Evolutionary conservation across 2,888 invertebrate species (phyloP).

Genomic region (Melipona bicolor): DNA sequence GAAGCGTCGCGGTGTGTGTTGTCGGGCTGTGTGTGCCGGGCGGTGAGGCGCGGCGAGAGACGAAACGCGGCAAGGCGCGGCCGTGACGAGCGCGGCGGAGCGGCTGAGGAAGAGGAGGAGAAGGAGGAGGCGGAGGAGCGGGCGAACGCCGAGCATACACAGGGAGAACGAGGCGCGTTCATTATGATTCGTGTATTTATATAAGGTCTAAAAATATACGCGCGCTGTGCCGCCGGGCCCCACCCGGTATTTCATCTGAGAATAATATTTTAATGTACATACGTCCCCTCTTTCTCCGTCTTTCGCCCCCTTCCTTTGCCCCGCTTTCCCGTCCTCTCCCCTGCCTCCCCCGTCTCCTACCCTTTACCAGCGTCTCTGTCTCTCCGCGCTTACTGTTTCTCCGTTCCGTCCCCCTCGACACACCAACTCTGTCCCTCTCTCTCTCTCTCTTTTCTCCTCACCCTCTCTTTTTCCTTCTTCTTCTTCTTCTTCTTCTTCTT

Average conservation of each 20-base stretch:
- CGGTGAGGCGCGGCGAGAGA: slow-evolving; percentile 11
- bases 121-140: not conserved
- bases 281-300: slow-evolving; percentile 71
- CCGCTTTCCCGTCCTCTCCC: slow-evolving; percentile 3
- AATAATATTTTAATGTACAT: slow-evolving; percentile 84
- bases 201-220: slow-evolving; percentile 84
- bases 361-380: slow-evolving; percentile 8
- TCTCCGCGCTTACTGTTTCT: slow-evolving; percentile 43
- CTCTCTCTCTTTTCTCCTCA: slow-evolving; percentile 39
- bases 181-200: slow-evolving; percentile 85
- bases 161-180: slow-evolving; percentile 79
- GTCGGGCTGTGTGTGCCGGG: not conserved
- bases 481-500: slow-evolving; percentile 40
- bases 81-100: slow-evolving; percentile 25
- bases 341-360: slow-evolving; percentile 42
- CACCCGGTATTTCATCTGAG: slow-evolving; percentile 84
- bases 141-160: slow-evolving; percentile 60
- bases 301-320: slow-evolving; percentile 48
- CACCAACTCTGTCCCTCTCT: slow-evolving; percentile 64
- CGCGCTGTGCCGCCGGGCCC: slow-evolving; percentile 81
- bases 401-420: slow-evolving; percentile 49
- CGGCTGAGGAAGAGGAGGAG: not conserved
- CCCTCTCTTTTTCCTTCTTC: slow-evolving; percentile 39
- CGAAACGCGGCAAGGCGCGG: slow-evolving; percentile 36
- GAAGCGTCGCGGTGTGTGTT: slow-evolving; percentile 28